Percentiles rank a stretch among this genome's conserved stretches.
phyloP scores from a whole-genome alignment of 1,140 invertebrate genomes.

The Drosophila suzukii region DNA sequence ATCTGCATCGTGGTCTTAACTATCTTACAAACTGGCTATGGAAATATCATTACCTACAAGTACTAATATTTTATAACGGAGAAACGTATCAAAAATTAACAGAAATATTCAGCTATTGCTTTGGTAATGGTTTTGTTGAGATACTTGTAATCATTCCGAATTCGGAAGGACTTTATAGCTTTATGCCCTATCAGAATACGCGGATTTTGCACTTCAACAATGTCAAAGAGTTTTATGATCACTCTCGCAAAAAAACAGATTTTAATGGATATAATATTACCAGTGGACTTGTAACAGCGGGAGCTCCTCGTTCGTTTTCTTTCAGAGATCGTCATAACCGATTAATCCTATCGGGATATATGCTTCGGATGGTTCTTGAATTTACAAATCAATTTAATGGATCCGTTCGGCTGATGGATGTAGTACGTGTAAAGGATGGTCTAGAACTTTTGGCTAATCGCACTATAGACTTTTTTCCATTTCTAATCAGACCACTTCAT shows the following conservation, averaged over 20 bases:
- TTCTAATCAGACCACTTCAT: conserved; percentile 38
- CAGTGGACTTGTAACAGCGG: conserved; percentile 40
- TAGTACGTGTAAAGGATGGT: conserved; percentile 24
- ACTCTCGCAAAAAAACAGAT: conserved; percentile 12
- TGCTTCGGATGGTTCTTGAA: conserved; percentile 53
- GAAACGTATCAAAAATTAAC: background rate
- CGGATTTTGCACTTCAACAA: conserved; percentile 12
- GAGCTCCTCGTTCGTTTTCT: conserved; percentile 56
- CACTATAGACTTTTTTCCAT: conserved; percentile 53
- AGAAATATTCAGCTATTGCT: conserved; percentile 44
- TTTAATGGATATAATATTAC: conserved; percentile 55
- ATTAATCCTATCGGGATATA: conserved; percentile 55
- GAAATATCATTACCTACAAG: conserved; percentile 54
- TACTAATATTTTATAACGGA: conserved; percentile 42
- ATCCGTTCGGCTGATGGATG: conserved; percentile 2
- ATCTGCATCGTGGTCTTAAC: background rate
- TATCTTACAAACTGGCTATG: conserved; percentile 55
- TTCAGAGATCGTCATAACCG: conserved; percentile 38
- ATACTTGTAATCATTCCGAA: conserved; percentile 32
- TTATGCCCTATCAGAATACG: conserved; percentile 44
- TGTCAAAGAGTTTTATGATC: conserved; percentile 27
- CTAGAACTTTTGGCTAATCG: conserved; percentile 34
- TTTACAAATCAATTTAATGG: conserved; percentile 60
- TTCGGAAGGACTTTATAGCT: conserved; percentile 26
- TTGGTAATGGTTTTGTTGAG: conserved; percentile 52